Percentiles rank a stretch among this genome's conserved stretches.
phyloP scores from a whole-genome alignment of 2,113 vertebrate species.

The Todiramphus chloris region DNA sequence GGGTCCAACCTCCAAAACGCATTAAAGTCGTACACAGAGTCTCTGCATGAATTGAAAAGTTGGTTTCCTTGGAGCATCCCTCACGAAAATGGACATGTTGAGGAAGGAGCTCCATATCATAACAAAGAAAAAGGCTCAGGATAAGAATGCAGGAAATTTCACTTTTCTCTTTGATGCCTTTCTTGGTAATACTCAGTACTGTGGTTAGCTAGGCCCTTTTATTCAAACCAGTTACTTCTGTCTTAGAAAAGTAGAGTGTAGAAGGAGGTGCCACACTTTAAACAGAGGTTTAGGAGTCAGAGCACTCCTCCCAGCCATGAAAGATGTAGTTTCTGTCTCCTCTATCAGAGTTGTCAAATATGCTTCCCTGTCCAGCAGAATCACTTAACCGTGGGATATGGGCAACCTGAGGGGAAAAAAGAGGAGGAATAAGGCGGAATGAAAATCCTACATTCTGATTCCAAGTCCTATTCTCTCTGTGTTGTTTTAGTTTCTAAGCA shows the following conservation, averaged over 20 bases:
- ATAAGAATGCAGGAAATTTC: not conserved
- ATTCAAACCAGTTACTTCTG: not conserved
- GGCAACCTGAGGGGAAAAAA: not conserved
- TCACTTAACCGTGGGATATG: not conserved
- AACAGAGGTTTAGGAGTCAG: not conserved
- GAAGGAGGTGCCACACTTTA: not conserved
- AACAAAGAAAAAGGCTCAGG: not conserved
- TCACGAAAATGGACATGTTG: not conserved
- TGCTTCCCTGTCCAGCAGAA: accelerated
- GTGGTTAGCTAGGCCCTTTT: not conserved
- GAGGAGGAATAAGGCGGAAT: not conserved
- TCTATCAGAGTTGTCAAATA: not conserved
- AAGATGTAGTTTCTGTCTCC: not conserved
- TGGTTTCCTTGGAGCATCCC: not conserved
- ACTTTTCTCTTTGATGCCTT: not conserved
- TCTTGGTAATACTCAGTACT: not conserved
- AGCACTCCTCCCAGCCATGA: not conserved
- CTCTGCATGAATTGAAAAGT: not conserved
- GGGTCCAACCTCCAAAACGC: not conserved
- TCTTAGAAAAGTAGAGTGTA: not conserved
- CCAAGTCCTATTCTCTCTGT: not conserved
- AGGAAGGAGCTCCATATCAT: not conserved
- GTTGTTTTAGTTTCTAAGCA: not conserved
- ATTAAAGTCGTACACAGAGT: not conserved
- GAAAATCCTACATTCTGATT: not conserved